Evolutionary conservation across 2,113 vertebrate species (phyloP), one percentile per base, ranked within the genome.

Genomic region (Hyaena hyaena): DNA sequence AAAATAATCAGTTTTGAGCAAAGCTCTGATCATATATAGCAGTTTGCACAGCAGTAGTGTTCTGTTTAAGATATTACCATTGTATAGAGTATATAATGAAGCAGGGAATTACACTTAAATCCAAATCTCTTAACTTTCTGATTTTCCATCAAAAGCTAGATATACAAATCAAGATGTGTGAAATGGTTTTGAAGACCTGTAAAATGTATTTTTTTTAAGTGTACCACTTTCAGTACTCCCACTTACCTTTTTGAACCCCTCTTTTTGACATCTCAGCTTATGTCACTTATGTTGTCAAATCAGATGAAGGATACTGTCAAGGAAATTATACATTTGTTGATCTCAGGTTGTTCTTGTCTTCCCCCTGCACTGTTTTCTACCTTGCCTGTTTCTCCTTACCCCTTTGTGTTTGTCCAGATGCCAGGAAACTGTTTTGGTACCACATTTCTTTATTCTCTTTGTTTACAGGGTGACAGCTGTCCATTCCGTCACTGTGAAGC

Each of bases 401-500:
- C 4, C 26, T 91, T 83, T 86, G 2, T 90, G 19, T 79, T 89
- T 90, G 24, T 88, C n/a, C 92, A 12, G 43, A 35, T 88, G 43
- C 63, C 17, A 84, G 43, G 77, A 95, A 79, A 53, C 9, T 89
- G 1, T 81, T 93, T 97, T 35, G 53, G 26, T 71, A n/a, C 31
- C 23, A 74, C n/a, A 90, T 81, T 84, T 73, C 77, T 48, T 23
- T 86, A 21, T 69, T 66, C 1, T 10, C 6, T 39, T 61, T 90
- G 2, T 16, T 90, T 69, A 0, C 96, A 99, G 99, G 99, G 99
- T 58, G 99, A 99, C 97, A 98, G 98, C 95, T 99, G 99, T 77
- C 98, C 99, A 0, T 99, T 99, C 97, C 99, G 99, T 90, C 99
- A 99, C 98, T 99, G 99, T 68, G 99, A 99, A 90, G 99, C 99